phyloP scores from a whole-genome alignment of 2,797 vertebrate species.

The Notolepis coatsorum region DNA sequence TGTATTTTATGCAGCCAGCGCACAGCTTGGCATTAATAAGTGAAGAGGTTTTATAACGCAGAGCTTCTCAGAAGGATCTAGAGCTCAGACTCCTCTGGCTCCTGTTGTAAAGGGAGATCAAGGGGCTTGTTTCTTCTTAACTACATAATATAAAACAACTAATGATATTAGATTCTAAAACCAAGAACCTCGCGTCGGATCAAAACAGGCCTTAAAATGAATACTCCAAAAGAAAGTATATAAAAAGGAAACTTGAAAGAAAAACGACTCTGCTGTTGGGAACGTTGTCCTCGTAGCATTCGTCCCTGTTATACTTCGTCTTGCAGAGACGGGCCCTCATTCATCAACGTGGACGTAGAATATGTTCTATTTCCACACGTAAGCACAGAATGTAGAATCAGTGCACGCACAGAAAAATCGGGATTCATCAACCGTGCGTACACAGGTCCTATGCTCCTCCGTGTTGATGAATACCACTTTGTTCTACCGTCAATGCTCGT shows the following conservation, averaged over 20 bases:
- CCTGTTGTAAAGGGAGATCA: constrained; percentile 37
- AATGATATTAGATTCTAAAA: not conserved
- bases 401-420: no score
- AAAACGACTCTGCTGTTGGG: no score
- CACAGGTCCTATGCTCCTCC: no score
- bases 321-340: no score
- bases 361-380: no score
- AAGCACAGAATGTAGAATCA: no score
- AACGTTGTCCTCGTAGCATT: no score
- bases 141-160: constrained; percentile 20
- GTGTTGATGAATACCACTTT: no score
- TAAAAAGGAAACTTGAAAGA: not conserved
- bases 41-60: constrained; percentile 38
- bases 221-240: not conserved
- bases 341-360: no score
- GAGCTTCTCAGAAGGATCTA: constrained; percentile 13
- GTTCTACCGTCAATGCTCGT: no score
- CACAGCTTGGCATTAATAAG: constrained; percentile 41
- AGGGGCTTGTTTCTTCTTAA: constrained; percentile 14
- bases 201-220: constrained; percentile 1
- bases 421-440: no score
- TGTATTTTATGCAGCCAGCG: constrained; percentile 34
- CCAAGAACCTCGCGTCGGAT: constrained; percentile 1
- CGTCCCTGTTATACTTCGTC: no score
- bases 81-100: constrained; percentile 10